Evolutionary conservation across 30 jellyfish, hydroid and myxozoan genomes (phyloP), one percentile per base, ranked within the genome.

Genomic region (Hydractinia echinata): DNA sequence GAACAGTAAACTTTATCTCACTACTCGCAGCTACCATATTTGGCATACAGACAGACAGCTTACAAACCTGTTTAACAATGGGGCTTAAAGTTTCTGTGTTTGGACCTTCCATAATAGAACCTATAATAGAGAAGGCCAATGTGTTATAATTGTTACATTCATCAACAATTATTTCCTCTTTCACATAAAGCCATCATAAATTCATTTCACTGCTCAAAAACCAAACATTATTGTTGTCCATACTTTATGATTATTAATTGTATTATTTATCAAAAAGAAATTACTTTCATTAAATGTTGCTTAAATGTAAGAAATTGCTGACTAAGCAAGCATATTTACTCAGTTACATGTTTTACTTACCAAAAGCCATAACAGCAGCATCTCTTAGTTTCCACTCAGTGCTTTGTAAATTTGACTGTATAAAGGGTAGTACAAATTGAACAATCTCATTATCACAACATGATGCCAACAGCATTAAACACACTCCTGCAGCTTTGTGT

Each of bases 291-390:
- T n/a, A n/a, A n/a, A 30, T 30, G 44, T 30, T 30, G 44, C 44
- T 30, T 30, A 30, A 30, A 30, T 2, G 44, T 30, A 0, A 30
- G 44, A 30, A 30, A 30, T 1, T 30, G 44, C 44, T 30, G 44
- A 30, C 44, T 30, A 30, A 30, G 21, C 1, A 30, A 30, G 21
- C 1, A 30, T 30, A 0, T 30, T 30, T 30, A 30, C 44, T 30
- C 44, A 13, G 30, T 68, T 30, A 30, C 44, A 62, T 5, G 53
- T 44, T 19, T n/a, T 14, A 15, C 95, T 44, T 52, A 92, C 99
- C 99, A 73, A 94, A 86, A 6, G 99, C 97, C 96, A 94, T 86
- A 21, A 89, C 95, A 20, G 99, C 95, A 15, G 97, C 99, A 74
- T 94, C 99, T 48, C 97, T 73, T 52, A 66, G 76, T 51, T 81